Percentiles rank a stretch among this genome's conserved stretches.
phyloP scores from a whole-genome alignment of 2,113 vertebrate genomes.

The Petroica traversi region DNA sequence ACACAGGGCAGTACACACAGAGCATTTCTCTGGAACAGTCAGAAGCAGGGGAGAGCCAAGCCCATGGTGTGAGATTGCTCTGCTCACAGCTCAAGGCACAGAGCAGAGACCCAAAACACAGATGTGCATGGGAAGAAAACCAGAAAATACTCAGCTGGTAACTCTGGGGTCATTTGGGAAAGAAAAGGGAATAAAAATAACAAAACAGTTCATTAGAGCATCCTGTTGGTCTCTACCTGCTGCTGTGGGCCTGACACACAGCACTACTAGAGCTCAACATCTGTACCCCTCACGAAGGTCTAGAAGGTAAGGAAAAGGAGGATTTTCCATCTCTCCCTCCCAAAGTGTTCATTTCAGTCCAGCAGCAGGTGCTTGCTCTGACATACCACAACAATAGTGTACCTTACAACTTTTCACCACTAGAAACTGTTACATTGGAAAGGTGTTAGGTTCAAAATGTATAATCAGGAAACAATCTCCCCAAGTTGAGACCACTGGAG shows the following conservation, averaged over 20 bases:
- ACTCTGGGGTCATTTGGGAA: background rate
- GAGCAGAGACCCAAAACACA: background rate
- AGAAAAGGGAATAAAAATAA: background rate
- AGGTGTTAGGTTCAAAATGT: too few relatives aligned
- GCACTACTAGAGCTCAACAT: background rate
- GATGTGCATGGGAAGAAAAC: accelerated
- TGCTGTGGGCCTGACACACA: background rate
- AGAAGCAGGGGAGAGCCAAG: background rate
- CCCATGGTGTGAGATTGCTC: background rate
- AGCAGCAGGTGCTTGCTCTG: background rate
- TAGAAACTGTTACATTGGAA: too few relatives aligned
- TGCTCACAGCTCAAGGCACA: background rate
- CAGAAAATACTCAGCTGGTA: background rate
- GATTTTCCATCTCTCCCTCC: background rate
- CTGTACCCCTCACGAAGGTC: background rate
- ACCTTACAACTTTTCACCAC: background rate
- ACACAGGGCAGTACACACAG: background rate
- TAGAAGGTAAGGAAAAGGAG: background rate
- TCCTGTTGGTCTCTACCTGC: background rate
- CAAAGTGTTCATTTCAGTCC: background rate
- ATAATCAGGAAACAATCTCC: background rate
- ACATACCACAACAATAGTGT: background rate
- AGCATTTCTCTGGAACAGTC: background rate
- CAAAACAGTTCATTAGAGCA: background rate
- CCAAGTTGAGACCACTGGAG: background rate